Base-by-base conservation (phyloP, 2,888 invertebrate genomes). In the Rotaria socialis region DNA sequence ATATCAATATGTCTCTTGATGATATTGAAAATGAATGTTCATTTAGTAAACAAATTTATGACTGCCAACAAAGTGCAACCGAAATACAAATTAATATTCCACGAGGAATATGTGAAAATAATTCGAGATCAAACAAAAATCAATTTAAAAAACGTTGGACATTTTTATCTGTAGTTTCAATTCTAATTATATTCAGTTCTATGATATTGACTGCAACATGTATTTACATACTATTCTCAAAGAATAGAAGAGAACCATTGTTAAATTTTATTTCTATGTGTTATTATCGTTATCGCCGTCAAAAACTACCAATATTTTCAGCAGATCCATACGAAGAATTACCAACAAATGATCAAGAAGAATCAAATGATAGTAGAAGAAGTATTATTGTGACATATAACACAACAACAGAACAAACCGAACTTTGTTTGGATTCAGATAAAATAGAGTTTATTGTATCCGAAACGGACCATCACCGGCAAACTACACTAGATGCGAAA, bases 51-150 rank as follows among this genome's bases (percentile, higher is more conserved):
- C 11, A n/a, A 43, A 24, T 75, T 43, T 1, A 43, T 24, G 7
- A 47, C 3, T 75, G 75, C 47, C 75, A 47, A 43, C 43, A 75
- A 75, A 75, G 43, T 43, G 24, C 43, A 43, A 43, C 43, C 47
- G 41, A 75, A 75, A 41, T 75, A 43, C 43, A 75, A 75, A 75
- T 75, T 22, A 24, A 43, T 75, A 75, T 75, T 24, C 41, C 75
- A 75, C 43, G 14, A 24, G 41, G 47, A 22, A 43, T n/a, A 22
- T 75, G 75, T 43, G 22, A 47, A 24, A 6, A 75, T 11, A 75
- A 75, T 11, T 7, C 27, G 24, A 6, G 5, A 75, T 24, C 24
- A 24, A 47, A 75, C 47, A 47, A 24, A 11, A 43, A 75, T 24
- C 0, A 75, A 41, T 22, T 4, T 4, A 47, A 75, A 27, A 67